Evolutionary conservation across 2,797 vertebrate genomes (phyloP).

Genomic region (Vireo griseus): DNA sequence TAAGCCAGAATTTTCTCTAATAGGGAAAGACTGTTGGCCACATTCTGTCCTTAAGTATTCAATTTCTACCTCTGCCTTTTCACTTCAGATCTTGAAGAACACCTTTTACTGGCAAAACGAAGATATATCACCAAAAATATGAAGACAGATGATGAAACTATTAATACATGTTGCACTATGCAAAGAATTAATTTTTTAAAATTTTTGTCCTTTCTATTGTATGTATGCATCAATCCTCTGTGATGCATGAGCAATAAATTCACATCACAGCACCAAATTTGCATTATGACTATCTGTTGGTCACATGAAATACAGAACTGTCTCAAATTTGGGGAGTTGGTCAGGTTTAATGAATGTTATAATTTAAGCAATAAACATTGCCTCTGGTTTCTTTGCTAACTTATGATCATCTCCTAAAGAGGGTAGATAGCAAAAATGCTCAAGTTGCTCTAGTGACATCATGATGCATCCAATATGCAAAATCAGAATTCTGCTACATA

Average conservation of each 20-base stretch:
- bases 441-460: not conserved
- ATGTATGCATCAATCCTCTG: not conserved
- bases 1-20: constrained; percentile 20
- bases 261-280: not conserved
- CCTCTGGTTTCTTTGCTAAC: not conserved
- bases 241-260: constrained; percentile 12
- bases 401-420: not conserved
- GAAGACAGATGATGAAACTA: constrained; percentile 19
- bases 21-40: not conserved
- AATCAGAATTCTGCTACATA: not conserved
- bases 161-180: not conserved
- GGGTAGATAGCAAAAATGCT: not conserved
- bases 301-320: not conserved
- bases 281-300: not conserved
- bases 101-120: not conserved
- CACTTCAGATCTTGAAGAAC: constrained; percentile 19
- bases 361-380: not conserved
- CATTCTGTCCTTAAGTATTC: constrained; percentile 38
- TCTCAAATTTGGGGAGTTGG: not conserved
- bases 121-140: constrained; percentile 5
- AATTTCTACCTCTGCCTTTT: not conserved
- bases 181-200: not conserved
- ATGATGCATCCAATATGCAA: not conserved
- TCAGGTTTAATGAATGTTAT: not conserved
- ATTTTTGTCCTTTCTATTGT: not conserved